phyloP scores from a whole-genome alignment of 2,797 vertebrate species.

The Enteromius anoplus region DNA sequence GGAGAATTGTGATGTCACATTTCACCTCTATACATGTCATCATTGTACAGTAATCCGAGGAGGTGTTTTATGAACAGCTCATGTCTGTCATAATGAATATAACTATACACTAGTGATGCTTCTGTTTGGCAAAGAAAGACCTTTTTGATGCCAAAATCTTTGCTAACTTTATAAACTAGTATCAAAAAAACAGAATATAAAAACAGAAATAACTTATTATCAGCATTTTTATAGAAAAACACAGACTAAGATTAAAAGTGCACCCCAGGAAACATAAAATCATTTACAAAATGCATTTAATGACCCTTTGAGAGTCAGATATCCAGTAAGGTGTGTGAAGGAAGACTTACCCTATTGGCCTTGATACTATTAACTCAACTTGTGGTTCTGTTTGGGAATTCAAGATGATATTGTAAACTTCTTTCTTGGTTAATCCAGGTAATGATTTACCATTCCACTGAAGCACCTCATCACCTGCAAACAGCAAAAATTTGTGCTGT shows the following conservation, averaged over 20 bases:
- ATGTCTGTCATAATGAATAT: not conserved
- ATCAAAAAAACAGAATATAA: not conserved
- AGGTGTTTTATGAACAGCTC: not conserved
- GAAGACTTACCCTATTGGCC: conserved; percentile 95
- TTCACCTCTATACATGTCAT: not conserved
- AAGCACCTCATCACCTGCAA: conserved; percentile 95
- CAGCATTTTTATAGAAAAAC: not conserved
- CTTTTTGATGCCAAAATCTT: not conserved
- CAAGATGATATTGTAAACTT: conserved; percentile 99
- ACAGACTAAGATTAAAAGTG: not conserved
- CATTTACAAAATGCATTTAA: not conserved
- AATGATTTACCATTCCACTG: conserved; percentile 98
- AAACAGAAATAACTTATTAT: not conserved
- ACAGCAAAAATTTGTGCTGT: conserved; percentile 29
- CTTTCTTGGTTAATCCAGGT: conserved; percentile 97
- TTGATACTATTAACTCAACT: conserved; percentile 98
- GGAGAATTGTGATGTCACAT: not conserved
- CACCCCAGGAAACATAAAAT: not conserved
- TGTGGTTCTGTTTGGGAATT: conserved; percentile 97
- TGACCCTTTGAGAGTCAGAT: not conserved
- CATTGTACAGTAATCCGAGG: not conserved
- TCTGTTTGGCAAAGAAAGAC: not conserved
- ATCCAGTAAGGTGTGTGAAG: not conserved
- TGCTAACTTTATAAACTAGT: not conserved
- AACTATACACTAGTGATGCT: not conserved